Base-by-base conservation (phyloP, 2,113 vertebrate genomes). In the Colossoma macropomum region DNA sequence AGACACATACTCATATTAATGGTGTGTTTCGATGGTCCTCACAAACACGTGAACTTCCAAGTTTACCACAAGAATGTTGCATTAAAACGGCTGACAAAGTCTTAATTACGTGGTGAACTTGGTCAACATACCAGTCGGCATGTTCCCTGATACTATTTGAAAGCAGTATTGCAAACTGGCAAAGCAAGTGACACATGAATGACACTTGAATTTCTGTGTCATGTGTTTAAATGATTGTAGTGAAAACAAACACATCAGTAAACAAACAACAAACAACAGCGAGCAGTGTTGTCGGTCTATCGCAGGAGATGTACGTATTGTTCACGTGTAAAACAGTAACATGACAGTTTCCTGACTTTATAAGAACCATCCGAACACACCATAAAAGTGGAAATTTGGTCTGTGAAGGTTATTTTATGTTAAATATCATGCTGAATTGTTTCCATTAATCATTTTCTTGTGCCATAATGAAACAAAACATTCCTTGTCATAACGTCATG, bases 391-490 rank as follows among this genome's bases (percentile, higher is more conserved):
- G 34, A 41, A 19, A 60, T 11, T 71, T 59, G 30, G 65, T 71
- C 34, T 19, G 23, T 34, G 54, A 63, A 34, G 70, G 62, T 74
- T 63, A 52, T 62, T 62, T 32, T 32, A 41, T 63, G 70, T 72
- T 38, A 81, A 63, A 50, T 17, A 30, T 30, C 34, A 13, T 73
- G 69, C 38, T 19, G 45, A 81, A 38, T 62, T 38, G 27, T 19
- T 25, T 32, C 59, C 34, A 28, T 62, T 75, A 21, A 23, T 45
- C 52, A 8, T 68, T n/a, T 25, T 45, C 38, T 71, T 45, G 23
- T 66, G 59, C 45, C 72, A 68, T 68, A 34, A 82, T 68, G n/a
- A 38, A 25, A 17, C 23, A 66, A 34, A 63, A 56, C 50, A 48
- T 80, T 25, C n/a, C 21, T 25, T 38, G 21, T 27, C 13, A 28